A percentile compares a stretch with the other conserved stretches of the same genome.
Conservation (phyloP, 2,113 vertebrate species). For the Synchiropus splendidus region DNA sequence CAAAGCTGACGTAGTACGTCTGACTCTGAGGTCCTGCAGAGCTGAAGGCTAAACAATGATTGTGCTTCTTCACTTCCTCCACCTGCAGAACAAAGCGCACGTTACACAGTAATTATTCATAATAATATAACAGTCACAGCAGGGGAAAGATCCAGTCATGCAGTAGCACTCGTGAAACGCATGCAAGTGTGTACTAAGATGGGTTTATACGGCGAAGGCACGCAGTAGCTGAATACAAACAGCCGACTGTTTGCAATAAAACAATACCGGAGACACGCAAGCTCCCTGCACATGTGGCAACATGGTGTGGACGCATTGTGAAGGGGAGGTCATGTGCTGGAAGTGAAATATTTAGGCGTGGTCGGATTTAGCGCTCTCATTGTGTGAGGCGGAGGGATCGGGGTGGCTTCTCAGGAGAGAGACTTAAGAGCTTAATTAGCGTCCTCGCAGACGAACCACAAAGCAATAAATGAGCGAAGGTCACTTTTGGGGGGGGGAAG, state of each 20-base stretch:
- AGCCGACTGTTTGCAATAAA: slow-evolving; percentile 5
- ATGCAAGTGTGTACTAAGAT: too few species aligned
- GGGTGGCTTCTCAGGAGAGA: slow-evolving; percentile 16
- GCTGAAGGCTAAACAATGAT: slow-evolving; percentile 94
- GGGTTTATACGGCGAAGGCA: too few species aligned
- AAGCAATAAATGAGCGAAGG: slow-evolving; percentile 40
- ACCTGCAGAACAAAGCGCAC: slow-evolving; percentile 68
- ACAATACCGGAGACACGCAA: slow-evolving; percentile 4
- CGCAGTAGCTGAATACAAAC: too few species aligned
- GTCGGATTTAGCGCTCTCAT: slow-evolving; percentile 13
- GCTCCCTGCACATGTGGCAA: slow-evolving; percentile 3
- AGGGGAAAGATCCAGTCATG: too few species aligned
- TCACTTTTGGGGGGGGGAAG: slow-evolving; percentile 6
- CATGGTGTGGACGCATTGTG: too few species aligned
- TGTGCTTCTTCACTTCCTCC: slow-evolving; percentile 95
- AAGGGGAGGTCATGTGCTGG: slow-evolving; percentile 20
- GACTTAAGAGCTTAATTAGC: slow-evolving; percentile 11
- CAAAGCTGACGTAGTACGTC: slow-evolving; percentile 94
- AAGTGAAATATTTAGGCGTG: slow-evolving; percentile 37
- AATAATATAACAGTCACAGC: too few species aligned
- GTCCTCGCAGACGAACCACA: slow-evolving; percentile 18
- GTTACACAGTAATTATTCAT: too few species aligned
- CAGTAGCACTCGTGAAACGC: too few species aligned
- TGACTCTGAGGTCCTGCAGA: slow-evolving; percentile 96
- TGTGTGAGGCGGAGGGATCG: slow-evolving; percentile 14